Base-by-base conservation (phyloP, 2,888 invertebrate genomes). In the Euzophera pinguis region DNA sequence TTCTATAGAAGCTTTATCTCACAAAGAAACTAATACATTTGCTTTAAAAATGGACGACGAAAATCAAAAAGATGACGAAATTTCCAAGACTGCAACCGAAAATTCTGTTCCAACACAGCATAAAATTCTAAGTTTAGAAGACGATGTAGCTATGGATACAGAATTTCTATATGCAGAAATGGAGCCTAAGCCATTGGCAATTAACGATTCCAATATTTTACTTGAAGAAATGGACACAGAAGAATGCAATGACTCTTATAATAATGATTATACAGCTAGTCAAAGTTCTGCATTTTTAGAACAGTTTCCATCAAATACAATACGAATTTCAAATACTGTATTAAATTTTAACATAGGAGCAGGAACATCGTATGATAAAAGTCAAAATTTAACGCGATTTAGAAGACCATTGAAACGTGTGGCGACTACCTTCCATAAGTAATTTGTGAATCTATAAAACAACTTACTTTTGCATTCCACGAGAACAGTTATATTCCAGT, bases 291-390 rank as follows among this genome's bases (percentile, higher is more conserved):
- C 9, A 14, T 39, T 48, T 8, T 10, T 38, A 12, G 27, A 27
- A 48, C 5, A 27, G 1, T 10, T 27, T 12, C 37, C 38, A 17
- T 9, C 7, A 7, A 14, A 9, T 39, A 9, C 16, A 3, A 16
- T 16, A 9, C 8, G 8, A 53, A 53, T 16, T 47, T 59, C 50
- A 35, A 42, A 50, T 41, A 43, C 47, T 14, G 29, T 42, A 12
- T 58, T 63, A 51, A 57, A 64, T 54, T 80, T 79, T 47, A 65
- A 65, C 48, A 63, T 78, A 12, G 78, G 80, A 1, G 51, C 58
- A 10, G 53, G 54, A 1, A 7, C 13, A 29, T 29, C 49, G 12
- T 49, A 55, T 29, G 35, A 53, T 3, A 57, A 53, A 53, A 16
- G 13, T 9, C 54, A 41, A 13, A 41, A 29, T 29, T 13, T 8